phyloP scores from a whole-genome alignment of 2,113 vertebrate species.

The Argyrosomus japonicus region DNA sequence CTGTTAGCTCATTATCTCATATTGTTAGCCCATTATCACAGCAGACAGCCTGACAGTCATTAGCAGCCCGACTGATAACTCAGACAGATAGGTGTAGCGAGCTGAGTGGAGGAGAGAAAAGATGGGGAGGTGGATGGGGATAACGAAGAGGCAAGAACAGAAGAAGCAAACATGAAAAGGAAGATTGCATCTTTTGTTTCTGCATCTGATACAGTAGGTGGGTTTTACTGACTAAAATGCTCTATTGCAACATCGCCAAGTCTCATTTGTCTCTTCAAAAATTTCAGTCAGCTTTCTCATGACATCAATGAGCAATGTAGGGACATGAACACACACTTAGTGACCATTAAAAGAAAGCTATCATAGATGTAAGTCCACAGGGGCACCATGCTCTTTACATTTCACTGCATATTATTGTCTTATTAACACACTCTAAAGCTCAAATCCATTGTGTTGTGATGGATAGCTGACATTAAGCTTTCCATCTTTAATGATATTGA shows the following conservation, averaged over 20 bases:
- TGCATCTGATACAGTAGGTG: background rate
- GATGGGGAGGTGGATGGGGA: constrained; percentile 20
- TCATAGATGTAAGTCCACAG: constrained; percentile 8
- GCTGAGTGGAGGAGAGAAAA: constrained; percentile 28
- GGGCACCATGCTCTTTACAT: constrained; percentile 2
- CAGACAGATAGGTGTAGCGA: constrained; percentile 61
- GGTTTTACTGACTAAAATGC: constrained; percentile 5
- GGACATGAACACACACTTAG: constrained; percentile 12
- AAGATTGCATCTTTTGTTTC: constrained; percentile 1
- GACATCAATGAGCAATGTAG: constrained; percentile 35
- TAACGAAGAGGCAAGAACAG: constrained; percentile 4
- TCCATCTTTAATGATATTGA: too few species aligned
- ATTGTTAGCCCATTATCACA: constrained; percentile 76
- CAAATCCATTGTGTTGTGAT: constrained; percentile 12
- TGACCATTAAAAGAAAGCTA: constrained; percentile 16
- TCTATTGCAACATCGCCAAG: constrained; percentile 3
- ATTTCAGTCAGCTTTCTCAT: constrained; percentile 25
- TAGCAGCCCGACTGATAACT: constrained; percentile 69
- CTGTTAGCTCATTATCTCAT: constrained; percentile 75
- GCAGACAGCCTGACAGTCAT: constrained; percentile 72
- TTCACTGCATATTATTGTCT: background rate
- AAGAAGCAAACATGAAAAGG: constrained; percentile 2
- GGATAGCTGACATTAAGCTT: too few species aligned
- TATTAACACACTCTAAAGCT: constrained; percentile 4
- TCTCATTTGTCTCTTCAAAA: constrained; percentile 15